Conservation (phyloP, 2,113 vertebrate genomes). For the Ochotona curzoniae region DNA sequence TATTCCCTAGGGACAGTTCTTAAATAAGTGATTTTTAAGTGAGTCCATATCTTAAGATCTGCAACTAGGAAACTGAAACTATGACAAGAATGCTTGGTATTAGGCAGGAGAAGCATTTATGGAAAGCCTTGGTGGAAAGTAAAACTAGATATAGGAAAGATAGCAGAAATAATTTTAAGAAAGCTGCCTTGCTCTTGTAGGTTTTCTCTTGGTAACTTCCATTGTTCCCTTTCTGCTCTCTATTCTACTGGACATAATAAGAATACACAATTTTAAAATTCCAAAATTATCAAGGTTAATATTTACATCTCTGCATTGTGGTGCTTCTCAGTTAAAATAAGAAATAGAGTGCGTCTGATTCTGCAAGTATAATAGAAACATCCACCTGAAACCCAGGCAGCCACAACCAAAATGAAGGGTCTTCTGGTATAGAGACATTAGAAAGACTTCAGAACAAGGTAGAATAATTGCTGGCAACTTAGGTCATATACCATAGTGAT, state of each 20-base stretch:
- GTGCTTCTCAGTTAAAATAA: not conserved
- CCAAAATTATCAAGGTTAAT: not conserved
- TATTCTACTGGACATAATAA: not conserved
- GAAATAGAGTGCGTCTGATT: not conserved
- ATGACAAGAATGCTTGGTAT: not conserved
- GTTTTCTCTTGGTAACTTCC: not conserved
- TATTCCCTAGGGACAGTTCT: not conserved
- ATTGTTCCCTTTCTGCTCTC: not conserved
- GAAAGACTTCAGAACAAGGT: not conserved
- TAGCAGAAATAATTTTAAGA: not conserved
- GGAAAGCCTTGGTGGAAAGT: not conserved
- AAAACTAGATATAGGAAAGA: not conserved
- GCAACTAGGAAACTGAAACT: not conserved
- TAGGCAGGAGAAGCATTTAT: not conserved
- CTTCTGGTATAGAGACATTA: not conserved
- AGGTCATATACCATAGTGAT: not conserved
- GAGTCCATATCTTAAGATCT: not conserved
- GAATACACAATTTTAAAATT: not conserved
- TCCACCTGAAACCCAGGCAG: not conserved
- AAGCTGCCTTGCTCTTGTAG: not conserved
- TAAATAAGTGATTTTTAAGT: slow-evolving; percentile 35
- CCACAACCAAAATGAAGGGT: not conserved
- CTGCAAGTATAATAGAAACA: not conserved
- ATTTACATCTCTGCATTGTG: not conserved
- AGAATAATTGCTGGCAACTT: not conserved